Evolutionary conservation across 2,888 invertebrate species (phyloP), one percentile per base, ranked within the genome.

Genomic region (Carpatolechia fugitivella): DNA sequence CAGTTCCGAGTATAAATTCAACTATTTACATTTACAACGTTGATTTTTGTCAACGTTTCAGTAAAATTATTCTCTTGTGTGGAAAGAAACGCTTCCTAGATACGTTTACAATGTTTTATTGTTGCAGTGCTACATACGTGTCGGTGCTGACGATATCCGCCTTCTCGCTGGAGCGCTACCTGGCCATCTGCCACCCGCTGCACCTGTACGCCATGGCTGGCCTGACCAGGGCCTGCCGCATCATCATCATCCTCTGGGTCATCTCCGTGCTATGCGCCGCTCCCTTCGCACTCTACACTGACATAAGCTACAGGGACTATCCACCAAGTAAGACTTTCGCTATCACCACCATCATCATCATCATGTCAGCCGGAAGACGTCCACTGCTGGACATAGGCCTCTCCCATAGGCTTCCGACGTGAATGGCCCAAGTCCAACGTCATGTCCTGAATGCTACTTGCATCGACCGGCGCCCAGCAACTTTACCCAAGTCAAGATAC

Each of bases 131-230:
- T 5, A 95, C 96, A 4, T 97, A 97, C 80, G 96, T 96, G 0
- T 97, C 97, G 0, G 96, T 97, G 50, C 85, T 98, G 71, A 97
- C 97, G 44, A 97, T 98, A 75, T 95, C 97, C 4, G 96, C 97
- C 1, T 98, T 98, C 82, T 96, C 97, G 1, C 92, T 95, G 81
- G 97, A 98, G 85, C 92, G 98, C 49, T 97, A 97, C 85, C 85
- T 97, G 72, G 97, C 97, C 16, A 97, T 98, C 68, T 86, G 86
- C 72, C 95, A 97, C 74, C 97, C 97, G 0, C 84, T 98, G n/a
- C 93, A 94, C 69, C 91, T 95, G 40, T 95, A 96, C 78, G 93
- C 94, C 13, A 95, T 97, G 93, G 95, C 96, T 0, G 95, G 96
- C 0, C 76, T 86, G 46, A 94, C 95, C 62, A 88, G 97, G 47